Percentiles rank a stretch among this genome's conserved stretches.
phyloP scores from a whole-genome alignment of 1,140 invertebrate genomes.

The Coboldia fuscipes region DNA sequence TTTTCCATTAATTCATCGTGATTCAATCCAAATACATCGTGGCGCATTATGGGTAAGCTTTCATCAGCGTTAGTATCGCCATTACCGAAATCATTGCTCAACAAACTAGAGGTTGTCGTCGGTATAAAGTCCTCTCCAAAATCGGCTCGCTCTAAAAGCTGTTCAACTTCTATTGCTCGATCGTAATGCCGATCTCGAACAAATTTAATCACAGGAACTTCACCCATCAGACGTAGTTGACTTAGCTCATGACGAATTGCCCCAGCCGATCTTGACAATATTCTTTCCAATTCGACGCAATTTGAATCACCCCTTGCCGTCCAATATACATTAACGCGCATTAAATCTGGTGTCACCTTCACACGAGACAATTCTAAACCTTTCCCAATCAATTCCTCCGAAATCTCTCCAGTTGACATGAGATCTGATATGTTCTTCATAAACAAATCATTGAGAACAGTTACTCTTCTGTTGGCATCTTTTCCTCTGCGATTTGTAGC shows the following conservation, averaged over 20 bases:
- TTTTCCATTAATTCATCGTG: conserved; percentile 35
- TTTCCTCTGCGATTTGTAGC: conserved; percentile 18
- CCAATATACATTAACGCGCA: conserved; percentile 45
- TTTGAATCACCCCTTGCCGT: conserved; percentile 23
- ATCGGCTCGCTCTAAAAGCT: conserved; percentile 29
- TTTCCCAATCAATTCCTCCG: conserved; percentile 30
- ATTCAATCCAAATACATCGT: conserved; percentile 46
- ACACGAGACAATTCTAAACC: conserved; percentile 45
- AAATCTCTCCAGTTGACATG: conserved; percentile 40
- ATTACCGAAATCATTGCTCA: conserved; percentile 13
- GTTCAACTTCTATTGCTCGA: conserved; percentile 29
- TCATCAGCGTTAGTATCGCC: conserved; percentile 23
- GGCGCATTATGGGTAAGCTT: conserved; percentile 35
- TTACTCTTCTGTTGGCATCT: conserved; percentile 24
- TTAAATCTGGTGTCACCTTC: conserved; percentile 36
- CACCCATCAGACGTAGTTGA: conserved; percentile 40
- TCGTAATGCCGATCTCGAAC: conserved; percentile 35
- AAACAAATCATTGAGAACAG: conserved; percentile 52
- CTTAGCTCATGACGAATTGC: conserved; percentile 41
- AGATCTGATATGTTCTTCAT: conserved; percentile 56
- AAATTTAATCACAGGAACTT: conserved; percentile 46
- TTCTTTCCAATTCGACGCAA: conserved; percentile 22
- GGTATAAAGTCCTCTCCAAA: conserved; percentile 34
- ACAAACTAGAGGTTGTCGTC: conserved; percentile 15
- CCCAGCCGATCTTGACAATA: conserved; percentile 29